Evolutionary conservation across 2,888 invertebrate genomes (phyloP), one percentile per base, ranked within the genome.

Genomic region (Drosophila engyochracea): DNA sequence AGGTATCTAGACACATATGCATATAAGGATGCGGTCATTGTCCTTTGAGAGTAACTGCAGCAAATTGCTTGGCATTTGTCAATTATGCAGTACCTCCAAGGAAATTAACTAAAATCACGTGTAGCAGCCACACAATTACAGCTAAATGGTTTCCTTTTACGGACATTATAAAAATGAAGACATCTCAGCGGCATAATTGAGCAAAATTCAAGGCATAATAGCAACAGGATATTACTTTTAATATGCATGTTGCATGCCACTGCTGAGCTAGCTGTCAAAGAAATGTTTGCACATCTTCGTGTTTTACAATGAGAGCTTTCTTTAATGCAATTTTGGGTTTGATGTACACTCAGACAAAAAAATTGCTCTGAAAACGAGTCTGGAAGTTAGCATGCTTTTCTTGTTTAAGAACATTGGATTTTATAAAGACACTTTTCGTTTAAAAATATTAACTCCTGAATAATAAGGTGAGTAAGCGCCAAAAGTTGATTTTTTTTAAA

Each of bases 61-160:
- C 81, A 72, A 87, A 87, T 85, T 75, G 85, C 63, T 55, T 41
- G 65, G 69, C 76, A 81, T 79, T 63, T 65, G 76, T 74, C 79
- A 89, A 89, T 88, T 89, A 85, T 72, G 74, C 89, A 85, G 81
- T 72, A 77, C 71, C 79, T 85, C 62, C 71, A 83, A 81, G 83
- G 74, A 85, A 85, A 85, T 81, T 74, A 72, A 53, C 61, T 70
- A 47, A 75, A 87, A 85, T 87, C 87, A 84, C 78, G 37, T 61
- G 49, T 7, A 57, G n/a, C 16, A 28, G 33, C 37, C 16, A 12
- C 19, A 49, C 6, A 58, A 52, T 39, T 49, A 41, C 47, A 52
- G 22, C 47, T 52, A 62, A 77, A 67, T 62, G 55, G 30, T 22
- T 53, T 62, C 7, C 30, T 10, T 49, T 41, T 16, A 7, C 19